Base-by-base conservation (phyloP, 2,888 invertebrate species). In the Limenitis camilla region DNA sequence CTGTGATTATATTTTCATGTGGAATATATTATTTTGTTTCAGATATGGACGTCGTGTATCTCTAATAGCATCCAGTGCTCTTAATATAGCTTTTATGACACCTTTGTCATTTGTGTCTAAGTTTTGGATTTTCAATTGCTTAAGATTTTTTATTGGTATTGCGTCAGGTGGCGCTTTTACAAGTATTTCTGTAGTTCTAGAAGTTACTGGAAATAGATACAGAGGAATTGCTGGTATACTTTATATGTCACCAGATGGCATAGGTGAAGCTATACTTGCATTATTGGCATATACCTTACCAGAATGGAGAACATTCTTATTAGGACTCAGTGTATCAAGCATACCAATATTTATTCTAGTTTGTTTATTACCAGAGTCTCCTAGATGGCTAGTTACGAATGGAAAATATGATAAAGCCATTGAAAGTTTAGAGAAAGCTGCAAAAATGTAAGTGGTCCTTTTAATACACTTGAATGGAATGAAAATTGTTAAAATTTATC, bases 131-230 rank as follows among this genome's bases (percentile, higher is more conserved):
- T 92, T 93, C 61, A 84, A 91, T 38, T 41, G 89, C 0, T 77
- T 92, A 47, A 64, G 94, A 59, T 92, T 94, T 64, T 69, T 92
- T 9, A 88, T 90, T 6, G 94, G 93, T 0, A 69, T 92, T 39
- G 91, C 92, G 1, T 92, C 92, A 5, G 94, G 94, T 39, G 95
- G 94, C 6, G 91, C 92, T 0, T 91, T 94, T 89, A 90, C 93
- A 9, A 59, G 72, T 9, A 51, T 72, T 30, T 75, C 81, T 0
- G 75, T 90, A 7, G 78, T 89, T 1, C 88, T 91, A 79, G 92
- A 92, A 69, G 72, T 90, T 6, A 81, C 90, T 35, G 91, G 91
- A 1, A 74, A 78, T 0, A 71, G 74, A 40, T 70, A 81, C 27
- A 79, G 88, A 36, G 89, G 88, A 41, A 41, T 66, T 0, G 72